A percentile compares a stretch with the other conserved stretches of the same genome.
These are phyloP conservation scores for Abrostola triplasia DNA, from an alignment of 2,888 invertebrate genomes.

Conservation along the genomic window DNA sequence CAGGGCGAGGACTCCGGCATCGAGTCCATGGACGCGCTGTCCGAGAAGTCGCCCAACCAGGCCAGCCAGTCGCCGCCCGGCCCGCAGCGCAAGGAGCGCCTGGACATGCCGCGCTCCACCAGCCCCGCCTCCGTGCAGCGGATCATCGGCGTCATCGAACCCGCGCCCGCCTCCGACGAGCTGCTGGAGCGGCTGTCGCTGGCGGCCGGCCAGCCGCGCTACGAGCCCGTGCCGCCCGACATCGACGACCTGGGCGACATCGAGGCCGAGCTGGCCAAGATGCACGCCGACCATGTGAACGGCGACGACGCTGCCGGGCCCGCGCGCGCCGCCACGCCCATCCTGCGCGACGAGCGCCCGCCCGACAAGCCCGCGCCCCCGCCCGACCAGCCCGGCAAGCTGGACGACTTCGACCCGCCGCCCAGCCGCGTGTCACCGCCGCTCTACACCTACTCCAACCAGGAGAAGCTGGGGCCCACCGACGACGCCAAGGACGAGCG, in stretches of 20 bases:
- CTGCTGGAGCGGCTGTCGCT: conserved; percentile 71
- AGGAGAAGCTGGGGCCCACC: conserved; percentile 84
- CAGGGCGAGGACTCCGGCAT: conserved; percentile 97
- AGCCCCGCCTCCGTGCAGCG: conserved; percentile 82
- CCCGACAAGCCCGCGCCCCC: conserved; percentile 24
- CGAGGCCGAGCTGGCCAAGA: conserved; percentile 91
- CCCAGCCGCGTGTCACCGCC: conserved; percentile 92
- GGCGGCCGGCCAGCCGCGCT: conserved; percentile 69
- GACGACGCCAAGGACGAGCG: conserved; percentile 83
- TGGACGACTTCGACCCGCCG: conserved; percentile 89
- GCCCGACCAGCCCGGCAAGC: conserved; percentile 62
- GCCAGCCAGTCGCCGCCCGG: conserved; percentile 92
- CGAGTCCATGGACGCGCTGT: conserved; percentile 97
- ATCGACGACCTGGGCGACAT: conserved; percentile 90
- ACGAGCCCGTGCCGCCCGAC: conserved; percentile 76
- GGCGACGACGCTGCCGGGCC: conserved; percentile 71
- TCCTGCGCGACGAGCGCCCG: conserved; percentile 25
- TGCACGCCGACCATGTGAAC: conserved; percentile 86
- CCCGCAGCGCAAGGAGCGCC: conserved; percentile 78
- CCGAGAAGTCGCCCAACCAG: conserved; percentile 96
- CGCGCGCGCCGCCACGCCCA: conserved; percentile 45
- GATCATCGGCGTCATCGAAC: conserved; percentile 80
- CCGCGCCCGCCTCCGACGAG: conserved; percentile 73
- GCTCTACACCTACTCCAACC: conserved; percentile 93
- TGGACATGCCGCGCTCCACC: conserved; percentile 81